Base-by-base conservation (phyloP, 2,888 invertebrate species). In the Andricus curvator region DNA sequence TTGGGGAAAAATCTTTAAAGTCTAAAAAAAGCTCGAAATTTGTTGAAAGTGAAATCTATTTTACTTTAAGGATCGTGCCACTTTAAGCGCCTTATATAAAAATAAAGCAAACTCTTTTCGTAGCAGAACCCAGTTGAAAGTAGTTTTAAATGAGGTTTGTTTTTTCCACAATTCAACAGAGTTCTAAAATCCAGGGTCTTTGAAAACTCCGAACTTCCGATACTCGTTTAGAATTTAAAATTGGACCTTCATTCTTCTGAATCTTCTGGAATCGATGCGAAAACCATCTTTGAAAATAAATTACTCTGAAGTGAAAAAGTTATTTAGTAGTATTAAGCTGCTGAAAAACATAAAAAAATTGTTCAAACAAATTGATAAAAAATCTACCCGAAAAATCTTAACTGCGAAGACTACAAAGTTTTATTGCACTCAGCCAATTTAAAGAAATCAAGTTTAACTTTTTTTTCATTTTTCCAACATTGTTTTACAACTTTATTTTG, bases 61-160 rank as follows among this genome's bases (percentile, higher is more conserved):
- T 74, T 51, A 74, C 62, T 56, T 20, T 62, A 76, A 41, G 77
- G n/a, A 56, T 29, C 48, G 51, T 56, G 48, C 56, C 51, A 74
- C 51, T 74, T 74, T 74, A 74, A 74, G 51, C 33, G 70, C 33
- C 56, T 33, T 56, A 74, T 74, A 74, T 74, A 56, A 51, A 74
- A 74, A 56, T 56, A 56, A 33, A 74, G n/a, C 29, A 56, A 51
- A 56, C 13, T 74, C 70, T 74, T 56, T 74, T 33, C 29, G 51
- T 17, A 56, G 51, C 51, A 20, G n/a, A 51, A 29, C 20, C 51
- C 29, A 51, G 51, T 29, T 51, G 70, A 74, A 74, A 56, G 51
- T 74, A 74, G 70, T 74, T 74, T 51, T 33, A 56, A 74, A 74
- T 74, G 70, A 74, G 70, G 56, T 74, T 74, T 74, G 51, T 74